phyloP scores from a whole-genome alignment of 2,113 vertebrate species.

The Puma concolor region DNA sequence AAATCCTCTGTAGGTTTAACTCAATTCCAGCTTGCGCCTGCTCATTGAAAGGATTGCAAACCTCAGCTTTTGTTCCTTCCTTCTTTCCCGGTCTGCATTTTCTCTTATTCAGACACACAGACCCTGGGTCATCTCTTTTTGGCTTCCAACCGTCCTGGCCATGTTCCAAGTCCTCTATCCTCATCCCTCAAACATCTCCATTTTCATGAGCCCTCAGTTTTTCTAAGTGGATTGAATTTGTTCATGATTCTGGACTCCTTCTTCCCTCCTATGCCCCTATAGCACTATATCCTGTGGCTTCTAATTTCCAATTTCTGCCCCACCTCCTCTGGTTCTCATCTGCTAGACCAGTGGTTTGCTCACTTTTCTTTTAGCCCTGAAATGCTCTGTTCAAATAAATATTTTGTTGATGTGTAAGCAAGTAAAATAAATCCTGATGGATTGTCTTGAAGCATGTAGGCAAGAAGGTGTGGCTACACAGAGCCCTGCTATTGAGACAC shows the following conservation, averaged over 20 bases:
- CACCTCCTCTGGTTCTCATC: neutral
- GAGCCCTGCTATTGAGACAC: neutral
- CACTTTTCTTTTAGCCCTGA: neutral
- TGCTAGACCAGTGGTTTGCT: neutral
- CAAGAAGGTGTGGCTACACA: neutral
- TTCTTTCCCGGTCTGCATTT: neutral
- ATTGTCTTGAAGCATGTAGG: too few species aligned
- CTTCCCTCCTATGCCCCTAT: rapidly evolving
- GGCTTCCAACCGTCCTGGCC: neutral
- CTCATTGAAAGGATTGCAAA: neutral
- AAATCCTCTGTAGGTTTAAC: neutral
- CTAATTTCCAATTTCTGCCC: neutral
- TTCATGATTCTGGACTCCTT: too few species aligned
- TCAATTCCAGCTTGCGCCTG: neutral
- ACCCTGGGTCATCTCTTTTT: neutral
- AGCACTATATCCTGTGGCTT: neutral
- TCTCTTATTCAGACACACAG: neutral
- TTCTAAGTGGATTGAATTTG: neutral
- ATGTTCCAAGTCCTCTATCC: neutral
- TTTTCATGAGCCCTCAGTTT: neutral
- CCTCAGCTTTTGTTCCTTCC: neutral
- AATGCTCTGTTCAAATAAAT: neutral
- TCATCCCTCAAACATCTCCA: neutral
- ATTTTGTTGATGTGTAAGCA: neutral
- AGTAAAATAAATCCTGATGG: neutral